A percentile compares a stretch with the other conserved stretches of the same genome.
Evolutionary conservation across 2,113 vertebrate genomes (phyloP).

Genomic region (Accipiter virgatus): DNA sequence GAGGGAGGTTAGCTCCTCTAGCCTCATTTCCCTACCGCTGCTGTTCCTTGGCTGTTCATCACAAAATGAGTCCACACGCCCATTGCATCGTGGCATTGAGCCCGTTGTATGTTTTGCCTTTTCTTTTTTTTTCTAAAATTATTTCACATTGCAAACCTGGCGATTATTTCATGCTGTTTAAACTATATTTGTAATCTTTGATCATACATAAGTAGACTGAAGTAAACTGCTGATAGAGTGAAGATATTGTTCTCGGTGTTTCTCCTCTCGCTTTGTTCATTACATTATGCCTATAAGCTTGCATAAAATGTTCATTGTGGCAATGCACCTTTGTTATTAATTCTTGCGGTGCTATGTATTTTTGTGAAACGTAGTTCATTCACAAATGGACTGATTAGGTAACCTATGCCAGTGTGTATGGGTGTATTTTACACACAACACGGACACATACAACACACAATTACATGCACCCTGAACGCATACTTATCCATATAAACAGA

Average conservation of each 20-base stretch:
- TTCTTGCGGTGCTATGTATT: constrained; percentile 50
- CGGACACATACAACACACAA: background rate
- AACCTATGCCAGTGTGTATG: background rate
- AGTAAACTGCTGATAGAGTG: constrained; percentile 72
- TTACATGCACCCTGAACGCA: background rate
- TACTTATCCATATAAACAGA: background rate
- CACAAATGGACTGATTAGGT: constrained; percentile 31
- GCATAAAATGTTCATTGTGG: constrained; percentile 59
- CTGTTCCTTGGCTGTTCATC: constrained; percentile 68
- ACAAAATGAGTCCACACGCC: constrained; percentile 66
- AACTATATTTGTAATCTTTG: constrained; percentile 77
- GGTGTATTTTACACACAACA: background rate
- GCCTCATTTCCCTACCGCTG: constrained; percentile 66
- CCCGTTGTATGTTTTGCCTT: constrained; percentile 61
- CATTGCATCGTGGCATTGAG: constrained; percentile 24
- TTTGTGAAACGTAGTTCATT: constrained; percentile 43
- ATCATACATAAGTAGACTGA: constrained; percentile 74
- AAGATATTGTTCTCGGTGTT: constrained; percentile 69
- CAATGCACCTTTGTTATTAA: constrained; percentile 55
- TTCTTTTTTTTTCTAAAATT: constrained; percentile 40
- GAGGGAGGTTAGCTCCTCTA: constrained; percentile 68
- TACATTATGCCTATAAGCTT: constrained; percentile 41
- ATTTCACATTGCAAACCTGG: constrained; percentile 70
- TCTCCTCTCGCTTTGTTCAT: constrained; percentile 61
- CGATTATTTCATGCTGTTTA: constrained; percentile 80